Base-by-base conservation (phyloP, 2,888 invertebrate species). In the Pyrrhosoma nymphula region DNA sequence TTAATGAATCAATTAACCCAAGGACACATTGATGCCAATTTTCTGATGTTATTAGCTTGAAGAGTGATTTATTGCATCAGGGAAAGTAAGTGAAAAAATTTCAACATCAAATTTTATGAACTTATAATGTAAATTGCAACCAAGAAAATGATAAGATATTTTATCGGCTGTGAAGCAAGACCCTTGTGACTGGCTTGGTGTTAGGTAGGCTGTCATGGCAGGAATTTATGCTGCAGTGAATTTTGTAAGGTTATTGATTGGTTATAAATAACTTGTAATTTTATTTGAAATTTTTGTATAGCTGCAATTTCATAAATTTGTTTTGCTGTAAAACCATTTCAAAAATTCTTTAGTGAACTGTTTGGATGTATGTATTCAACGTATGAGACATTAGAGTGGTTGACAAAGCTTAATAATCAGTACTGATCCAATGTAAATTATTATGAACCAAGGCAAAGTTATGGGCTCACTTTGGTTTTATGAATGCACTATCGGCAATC, bases 121-220 rank as follows among this genome's bases (percentile, higher is more conserved):
- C 93, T 75, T 39, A 26, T 47, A 47, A 23, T 47, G 63, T 93
- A 47, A 93, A 93, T 93, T 93, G 26, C 93, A 93, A 39, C 69
- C 93, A 69, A 89, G 26, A 89, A 89, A 89, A 89, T 93, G 69
- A 69, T 39, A 93, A 93, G 93, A 63, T 93, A 75, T 93, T 69
- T 93, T 69, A 93, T 93, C 69, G 93, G 93, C 93, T 93, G 93
- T 93, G 93, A 93, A 93, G 93, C 93, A 93, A 93, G 93, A 93
- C 69, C 69, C 93, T 75, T 69, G 69, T 93, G 26, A 93, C 30
- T 93, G 93, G 93, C 69, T 93, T 93, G 47, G 93, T 93, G 47
- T 55, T 89, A 89, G 47, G 23, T 93, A 47, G 63, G 47, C 47
- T 47, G 23, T 63, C 93, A 93, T 69, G 69, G 47, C 30, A 82